Percentiles rank a stretch among this genome's conserved stretches.
These are phyloP conservation scores for Orthosia cruda DNA, from an alignment of 2,888 invertebrate genomes.

Conservation along the genomic window DNA sequence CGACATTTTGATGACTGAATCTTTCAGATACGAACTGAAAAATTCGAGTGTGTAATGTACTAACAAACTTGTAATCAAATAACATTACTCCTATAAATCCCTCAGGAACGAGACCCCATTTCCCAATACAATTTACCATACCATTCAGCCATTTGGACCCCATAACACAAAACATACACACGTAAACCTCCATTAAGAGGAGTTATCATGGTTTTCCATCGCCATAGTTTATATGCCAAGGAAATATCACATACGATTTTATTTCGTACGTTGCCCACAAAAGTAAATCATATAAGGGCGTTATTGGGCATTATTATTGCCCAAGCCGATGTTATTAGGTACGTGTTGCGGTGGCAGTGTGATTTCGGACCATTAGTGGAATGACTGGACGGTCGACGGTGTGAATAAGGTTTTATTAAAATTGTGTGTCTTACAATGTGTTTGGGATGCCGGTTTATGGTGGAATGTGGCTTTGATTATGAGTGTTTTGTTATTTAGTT, in stretches of 20 bases:
- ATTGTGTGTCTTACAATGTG: slow-evolving; percentile 30
- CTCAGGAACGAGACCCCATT: background rate
- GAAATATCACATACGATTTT: slow-evolving; percentile 80
- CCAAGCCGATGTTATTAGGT: slow-evolving; percentile 79
- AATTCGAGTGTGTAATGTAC: too few species aligned
- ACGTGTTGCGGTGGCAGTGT: slow-evolving; percentile 66
- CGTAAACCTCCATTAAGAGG: slow-evolving; percentile 49
- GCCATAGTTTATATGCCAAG: slow-evolving; percentile 64
- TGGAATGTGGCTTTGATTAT: slow-evolving; percentile 6
- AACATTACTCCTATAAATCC: slow-evolving; percentile 30
- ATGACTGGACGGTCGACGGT: slow-evolving; percentile 41
- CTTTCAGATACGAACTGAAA: too few species aligned
- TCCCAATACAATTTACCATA: slow-evolving; percentile 38
- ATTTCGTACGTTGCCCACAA: slow-evolving; percentile 80
- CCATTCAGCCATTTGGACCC: slow-evolving; percentile 34
- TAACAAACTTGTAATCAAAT: background rate
- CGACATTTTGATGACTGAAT: too few species aligned
- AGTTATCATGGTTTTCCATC: slow-evolving; percentile 67
- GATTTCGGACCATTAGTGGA: slow-evolving; percentile 59
- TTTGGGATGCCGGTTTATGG: slow-evolving; percentile 22
- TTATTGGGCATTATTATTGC: slow-evolving; percentile 89
- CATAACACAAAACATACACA: slow-evolving; percentile 45
- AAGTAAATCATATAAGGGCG: slow-evolving; percentile 86
- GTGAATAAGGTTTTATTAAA: slow-evolving; percentile 58
- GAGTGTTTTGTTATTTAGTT: slow-evolving; percentile 9